phyloP scores from a whole-genome alignment of 2,797 vertebrate species.

The Tamandua tetradactyla region DNA sequence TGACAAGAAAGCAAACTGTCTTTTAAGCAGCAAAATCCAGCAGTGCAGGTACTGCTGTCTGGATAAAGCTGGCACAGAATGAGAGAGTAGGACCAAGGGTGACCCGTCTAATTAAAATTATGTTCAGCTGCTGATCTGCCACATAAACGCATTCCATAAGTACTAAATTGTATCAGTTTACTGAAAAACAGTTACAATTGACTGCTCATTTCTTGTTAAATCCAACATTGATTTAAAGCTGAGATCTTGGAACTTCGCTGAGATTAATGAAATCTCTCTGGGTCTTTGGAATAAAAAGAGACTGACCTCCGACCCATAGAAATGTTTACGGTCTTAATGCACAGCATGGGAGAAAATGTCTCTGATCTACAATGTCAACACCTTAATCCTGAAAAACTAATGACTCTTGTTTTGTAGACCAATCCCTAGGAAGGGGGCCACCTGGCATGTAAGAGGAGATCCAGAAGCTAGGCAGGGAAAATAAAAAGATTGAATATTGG shows the following conservation, averaged over 20 bases:
- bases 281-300: slow-evolving; percentile 74
- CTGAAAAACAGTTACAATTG: slow-evolving; percentile 69
- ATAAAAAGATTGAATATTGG: background rate
- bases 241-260: slow-evolving; percentile 71
- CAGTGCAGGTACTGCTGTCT: slow-evolving; percentile 59
- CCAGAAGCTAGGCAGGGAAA: background rate
- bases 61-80: slow-evolving; percentile 75
- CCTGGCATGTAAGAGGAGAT: background rate
- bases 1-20: slow-evolving; percentile 69
- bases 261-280: slow-evolving; percentile 73
- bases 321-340: slow-evolving; percentile 54
- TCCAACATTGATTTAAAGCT: slow-evolving; percentile 72
- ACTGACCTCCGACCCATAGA: slow-evolving; percentile 32
- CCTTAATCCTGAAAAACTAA: background rate
- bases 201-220: slow-evolving; percentile 79
- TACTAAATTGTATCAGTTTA: slow-evolving; percentile 79
- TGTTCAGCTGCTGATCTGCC: slow-evolving; percentile 79
- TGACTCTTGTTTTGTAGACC: background rate
- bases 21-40: slow-evolving; percentile 73
- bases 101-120: slow-evolving; percentile 83
- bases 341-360: background rate
- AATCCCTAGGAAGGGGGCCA: background rate
- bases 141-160: slow-evolving; percentile 83
- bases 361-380: background rate
- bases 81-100: slow-evolving; percentile 77